Conservation (phyloP, 2,888 invertebrate species). For the Apodemia zela region DNA sequence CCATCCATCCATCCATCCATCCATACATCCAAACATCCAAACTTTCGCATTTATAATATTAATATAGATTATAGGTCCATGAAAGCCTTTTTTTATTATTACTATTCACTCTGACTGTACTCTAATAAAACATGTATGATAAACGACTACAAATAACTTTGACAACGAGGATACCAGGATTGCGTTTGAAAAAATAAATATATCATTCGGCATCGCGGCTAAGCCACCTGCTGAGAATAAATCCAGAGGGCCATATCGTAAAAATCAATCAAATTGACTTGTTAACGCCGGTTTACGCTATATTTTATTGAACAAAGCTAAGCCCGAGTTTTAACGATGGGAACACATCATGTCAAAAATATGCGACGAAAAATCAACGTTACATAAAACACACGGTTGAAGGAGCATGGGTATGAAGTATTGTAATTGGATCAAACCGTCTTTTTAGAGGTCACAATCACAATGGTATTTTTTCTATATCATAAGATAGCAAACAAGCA, state of each 20-base stretch:
- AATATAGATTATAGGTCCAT: no score
- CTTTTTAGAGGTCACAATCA: no score
- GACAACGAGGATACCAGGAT: slow-evolving; percentile 20
- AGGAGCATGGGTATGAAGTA: neutral
- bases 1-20: no score
- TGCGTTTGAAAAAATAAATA: slow-evolving; percentile 30
- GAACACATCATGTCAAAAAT: neutral
- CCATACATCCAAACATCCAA: no score
- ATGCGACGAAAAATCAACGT: neutral
- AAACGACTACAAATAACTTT: slow-evolving; percentile 26
- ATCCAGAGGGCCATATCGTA: slow-evolving; percentile 38
- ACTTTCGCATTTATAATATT: no score
- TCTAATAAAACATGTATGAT: slow-evolving; percentile 25
- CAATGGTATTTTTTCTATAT: no score
- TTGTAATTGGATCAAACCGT: no score
- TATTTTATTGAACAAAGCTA: slow-evolving; percentile 19
- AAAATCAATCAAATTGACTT: slow-evolving; percentile 34
- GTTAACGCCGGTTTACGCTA: slow-evolving; percentile 16
- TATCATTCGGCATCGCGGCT: slow-evolving; percentile 21
- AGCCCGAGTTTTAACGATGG: neutral
- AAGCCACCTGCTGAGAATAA: slow-evolving; percentile 44
- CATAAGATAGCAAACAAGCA: no score
- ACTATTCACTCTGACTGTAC: slow-evolving; percentile 20
- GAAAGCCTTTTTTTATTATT: no score
- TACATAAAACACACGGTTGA: neutral